phyloP scores from a whole-genome alignment of 2,888 invertebrate genomes.

The Petrolisthes manimaculis region DNA sequence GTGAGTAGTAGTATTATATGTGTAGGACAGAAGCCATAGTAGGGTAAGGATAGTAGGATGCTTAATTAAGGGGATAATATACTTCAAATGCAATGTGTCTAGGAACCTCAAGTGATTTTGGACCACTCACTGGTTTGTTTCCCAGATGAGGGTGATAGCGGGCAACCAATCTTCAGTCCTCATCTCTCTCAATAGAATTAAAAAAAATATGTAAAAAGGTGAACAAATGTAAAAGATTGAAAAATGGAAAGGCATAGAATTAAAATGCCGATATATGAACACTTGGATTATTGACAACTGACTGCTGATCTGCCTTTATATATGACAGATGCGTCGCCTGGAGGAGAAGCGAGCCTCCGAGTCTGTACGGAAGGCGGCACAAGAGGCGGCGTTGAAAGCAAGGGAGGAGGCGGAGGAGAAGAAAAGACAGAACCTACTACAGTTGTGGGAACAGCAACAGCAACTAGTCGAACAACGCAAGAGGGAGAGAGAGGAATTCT shows the following conservation, averaged over 20 bases:
- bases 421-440: slow-evolving; percentile 52
- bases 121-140: too few relatives aligned
- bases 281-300: not conserved
- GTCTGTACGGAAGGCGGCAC: slow-evolving; percentile 33
- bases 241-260: too few relatives aligned
- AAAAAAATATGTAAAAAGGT: too few relatives aligned
- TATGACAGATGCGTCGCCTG: slow-evolving; percentile 42
- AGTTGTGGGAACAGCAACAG: slow-evolving; percentile 64
- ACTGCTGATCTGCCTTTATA: not conserved
- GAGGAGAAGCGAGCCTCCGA: slow-evolving; percentile 48
- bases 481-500: slow-evolving; percentile 61
- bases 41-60: too few relatives aligned
- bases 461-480: slow-evolving; percentile 56
- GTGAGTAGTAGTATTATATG: not conserved
- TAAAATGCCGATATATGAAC: not conserved
- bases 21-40: not conserved
- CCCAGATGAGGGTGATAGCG: too few relatives aligned
- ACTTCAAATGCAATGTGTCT: too few relatives aligned
- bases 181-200: too few relatives aligned
- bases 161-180: too few relatives aligned
- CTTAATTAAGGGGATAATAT: too few relatives aligned
- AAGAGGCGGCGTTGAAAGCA: slow-evolving; percentile 33
- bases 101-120: too few relatives aligned
- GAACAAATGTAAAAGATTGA: too few relatives aligned
- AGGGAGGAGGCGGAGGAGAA: slow-evolving; percentile 49